Conservation (phyloP, 1,140 invertebrate genomes). For the Bombus pascuorum region DNA sequence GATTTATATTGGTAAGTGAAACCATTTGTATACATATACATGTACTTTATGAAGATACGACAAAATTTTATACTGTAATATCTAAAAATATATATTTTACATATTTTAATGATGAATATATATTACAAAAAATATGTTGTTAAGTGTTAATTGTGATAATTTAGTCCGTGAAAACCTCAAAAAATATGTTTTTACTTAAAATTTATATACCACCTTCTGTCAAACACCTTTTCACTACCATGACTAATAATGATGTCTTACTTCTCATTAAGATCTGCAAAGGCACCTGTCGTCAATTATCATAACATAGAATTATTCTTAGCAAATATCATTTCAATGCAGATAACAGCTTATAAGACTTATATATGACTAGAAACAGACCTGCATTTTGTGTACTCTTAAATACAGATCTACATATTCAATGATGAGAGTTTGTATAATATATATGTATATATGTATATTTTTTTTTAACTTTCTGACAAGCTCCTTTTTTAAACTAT, state of each 20-base stretch:
- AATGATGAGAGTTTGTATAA: not conserved
- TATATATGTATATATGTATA: not conserved
- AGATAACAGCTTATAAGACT: conserved; percentile 52
- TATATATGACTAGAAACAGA: conserved; percentile 35
- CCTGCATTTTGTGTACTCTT: conserved; percentile 4
- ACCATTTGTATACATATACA: conserved; percentile 42
- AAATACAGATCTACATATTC: conserved; percentile 16
- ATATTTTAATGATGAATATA: conserved; percentile 7
- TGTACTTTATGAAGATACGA: not conserved
- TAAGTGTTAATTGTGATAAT: not conserved
- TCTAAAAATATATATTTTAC: not conserved
- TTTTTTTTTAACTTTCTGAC: not conserved
- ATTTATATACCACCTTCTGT: conserved; percentile 21
- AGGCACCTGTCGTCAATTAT: conserved; percentile 75
- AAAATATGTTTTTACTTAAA: conserved; percentile 12
- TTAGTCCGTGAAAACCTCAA: no score
- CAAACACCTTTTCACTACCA: conserved; percentile 46
- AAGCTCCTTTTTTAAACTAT: no score
- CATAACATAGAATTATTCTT: conserved; percentile 73
- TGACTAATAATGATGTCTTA: conserved; percentile 58
- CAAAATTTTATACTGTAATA: not conserved
- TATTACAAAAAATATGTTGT: not conserved
- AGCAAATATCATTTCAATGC: conserved; percentile 68
- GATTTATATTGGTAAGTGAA: conserved; percentile 17
- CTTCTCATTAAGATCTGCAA: conserved; percentile 63